phyloP scores from a whole-genome alignment of 1,140 invertebrate genomes.

The Trichogramma pretiosum region DNA sequence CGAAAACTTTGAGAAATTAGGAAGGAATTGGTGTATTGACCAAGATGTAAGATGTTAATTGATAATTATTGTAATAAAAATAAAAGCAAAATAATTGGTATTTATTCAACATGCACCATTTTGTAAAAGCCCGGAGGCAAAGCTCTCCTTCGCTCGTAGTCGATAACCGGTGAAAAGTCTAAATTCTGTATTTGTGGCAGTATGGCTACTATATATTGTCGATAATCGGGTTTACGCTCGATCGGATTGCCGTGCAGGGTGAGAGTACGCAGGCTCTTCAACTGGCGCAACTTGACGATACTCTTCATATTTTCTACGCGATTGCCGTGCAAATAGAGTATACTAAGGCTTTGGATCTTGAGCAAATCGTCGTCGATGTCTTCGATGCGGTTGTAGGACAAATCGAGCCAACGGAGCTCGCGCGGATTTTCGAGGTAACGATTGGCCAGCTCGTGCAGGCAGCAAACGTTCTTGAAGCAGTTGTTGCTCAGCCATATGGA shows the following conservation, averaged over 20 bases:
- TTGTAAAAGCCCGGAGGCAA: slow-evolving; percentile 31
- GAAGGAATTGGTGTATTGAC: slow-evolving; percentile 2
- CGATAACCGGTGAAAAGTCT: slow-evolving; percentile 42
- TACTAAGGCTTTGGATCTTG: slow-evolving; percentile 35
- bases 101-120: slow-evolving; percentile 18
- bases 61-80: slow-evolving; percentile 20
- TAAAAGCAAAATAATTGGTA: slow-evolving; percentile 17
- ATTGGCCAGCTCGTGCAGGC: slow-evolving; percentile 35
- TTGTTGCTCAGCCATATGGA: slow-evolving; percentile 50
- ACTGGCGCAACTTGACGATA: slow-evolving; percentile 35
- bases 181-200: slow-evolving; percentile 44
- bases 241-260: slow-evolving; percentile 51
- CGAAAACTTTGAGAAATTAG: slow-evolving; percentile 9
- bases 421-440: slow-evolving; percentile 36
- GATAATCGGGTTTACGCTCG: slow-evolving; percentile 38
- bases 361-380: slow-evolving; percentile 40
- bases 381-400: slow-evolving; percentile 46
- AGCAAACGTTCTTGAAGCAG: slow-evolving; percentile 34
- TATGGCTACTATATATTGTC: slow-evolving; percentile 40
- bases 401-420: slow-evolving; percentile 46
- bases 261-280: slow-evolving; percentile 41
- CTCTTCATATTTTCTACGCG: slow-evolving; percentile 39
- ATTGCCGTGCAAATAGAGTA: slow-evolving; percentile 49
- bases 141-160: slow-evolving; percentile 28
- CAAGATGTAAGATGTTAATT: slow-evolving; percentile 5